Base-by-base conservation (phyloP, 2,888 invertebrate genomes). In the Parnassius glacialis region DNA sequence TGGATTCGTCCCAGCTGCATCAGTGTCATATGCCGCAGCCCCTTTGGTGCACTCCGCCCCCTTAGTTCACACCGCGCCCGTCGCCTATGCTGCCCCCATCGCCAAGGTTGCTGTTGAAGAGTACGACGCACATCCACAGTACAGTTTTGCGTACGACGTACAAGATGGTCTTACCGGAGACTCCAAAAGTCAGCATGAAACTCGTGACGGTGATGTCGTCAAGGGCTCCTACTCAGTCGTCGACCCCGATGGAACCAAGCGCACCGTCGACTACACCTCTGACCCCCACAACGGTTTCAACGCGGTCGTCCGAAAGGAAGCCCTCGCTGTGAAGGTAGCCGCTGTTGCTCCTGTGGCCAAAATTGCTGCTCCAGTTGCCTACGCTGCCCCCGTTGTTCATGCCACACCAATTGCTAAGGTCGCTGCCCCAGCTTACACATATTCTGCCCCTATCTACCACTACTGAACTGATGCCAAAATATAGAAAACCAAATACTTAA, bases 131-230 rank as follows among this genome's bases (percentile, higher is more conserved):
- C 85, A 72, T 79, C 89, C 62, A 72, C 92, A 92, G 74, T 92
- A 93, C 85, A 89, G 87, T 74, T 93, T 89, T 81, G 87, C 92
- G 0, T 93, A 93, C 78, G 92, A 93, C 67, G 92, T 93, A 10
- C 92, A 93, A 71, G 93, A 93, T 68, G 81, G 87, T 65, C 80
- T 92, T 58, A 93, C 93, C 67, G 87, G 87, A 0, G 87, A 88
- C 78, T 85, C 87, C 67, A 90, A 90, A 79, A 75, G 74, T 68
- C 90, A 90, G 68, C 90, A 90, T 72, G 90, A 90, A 72, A 82
- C 71, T 68, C 88, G 90, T 70, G 84, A 89, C 64, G 90, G 90
- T 47, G 90, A 90, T 54, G 85, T 87, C 53, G 90, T 90, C 11
- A 81, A 84, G 50, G 93, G 93, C 64, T 90, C 91, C 59, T 93